Base-by-base conservation (phyloP, 2,113 vertebrate species). In the Serilophus lunatus region DNA sequence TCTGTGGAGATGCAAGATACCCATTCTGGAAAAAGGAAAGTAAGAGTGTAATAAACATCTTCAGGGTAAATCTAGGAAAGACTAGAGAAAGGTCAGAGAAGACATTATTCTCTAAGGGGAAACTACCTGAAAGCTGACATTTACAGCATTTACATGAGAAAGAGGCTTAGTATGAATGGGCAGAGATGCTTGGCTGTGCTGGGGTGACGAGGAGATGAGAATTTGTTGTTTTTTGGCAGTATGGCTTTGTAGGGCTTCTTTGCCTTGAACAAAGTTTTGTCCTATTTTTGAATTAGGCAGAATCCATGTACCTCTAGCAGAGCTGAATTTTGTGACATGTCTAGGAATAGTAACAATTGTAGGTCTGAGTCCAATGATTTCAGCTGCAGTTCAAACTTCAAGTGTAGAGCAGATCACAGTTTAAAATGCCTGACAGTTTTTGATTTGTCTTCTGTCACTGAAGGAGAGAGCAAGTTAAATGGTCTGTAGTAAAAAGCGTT, bases 391-490 rank as follows among this genome's bases (percentile, higher is more conserved):
- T 96, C 85, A 94, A 83, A 75, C 82, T 88, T 87, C 71, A 94
- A 90, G 60, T 77, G 75, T 45, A 80, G 88, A 51, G 35, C 54
- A 83, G 75, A 96, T 96, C 90, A 78, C 26, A 42, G 76, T 77
- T 83, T 94, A 92, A 96, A 97, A 90, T 56, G 80, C 68, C 85
- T 88, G 92, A 78, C 38, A 80, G 68, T 24, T 93, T 80, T 83
- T 88, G 51, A 93, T 95, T 94, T 93, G 85, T 74, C 75, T 85
- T 81, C 92, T 95, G 85, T 88, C 82, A 86, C 51, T 60, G 88
- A 77, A 80, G 59, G 66, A 91, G 75, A 91, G 70, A 88, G 59
- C 71, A 80, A 93, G 85, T 94, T 96, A 96, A 97, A 96, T 90
- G 51, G 56, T 81, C 79, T 94, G 82, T 86, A 56, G 71, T 78